Conservation (phyloP, 2,113 vertebrate genomes). For the Hystrix brachyura region DNA sequence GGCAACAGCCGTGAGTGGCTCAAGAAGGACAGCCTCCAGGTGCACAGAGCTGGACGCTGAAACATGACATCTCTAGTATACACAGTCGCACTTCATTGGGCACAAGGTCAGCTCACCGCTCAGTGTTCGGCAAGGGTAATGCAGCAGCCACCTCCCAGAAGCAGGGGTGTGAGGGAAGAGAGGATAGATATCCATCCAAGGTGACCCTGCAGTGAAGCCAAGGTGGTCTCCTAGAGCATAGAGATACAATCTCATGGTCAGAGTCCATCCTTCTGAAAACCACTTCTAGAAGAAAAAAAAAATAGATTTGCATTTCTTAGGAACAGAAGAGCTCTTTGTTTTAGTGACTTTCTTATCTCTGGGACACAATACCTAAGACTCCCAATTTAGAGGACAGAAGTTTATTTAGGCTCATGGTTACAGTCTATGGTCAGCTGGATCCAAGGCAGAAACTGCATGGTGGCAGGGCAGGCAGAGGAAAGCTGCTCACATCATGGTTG, state of each 20-base stretch:
- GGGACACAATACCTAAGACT: background rate
- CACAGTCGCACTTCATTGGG: background rate
- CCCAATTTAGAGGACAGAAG: background rate
- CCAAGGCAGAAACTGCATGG: background rate
- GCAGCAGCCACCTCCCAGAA: background rate
- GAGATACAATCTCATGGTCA: background rate
- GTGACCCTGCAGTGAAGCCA: background rate
- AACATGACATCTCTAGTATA: background rate
- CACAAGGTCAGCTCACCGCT: background rate
- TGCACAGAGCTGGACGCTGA: background rate
- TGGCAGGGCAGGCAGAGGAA: background rate
- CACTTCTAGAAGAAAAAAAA: background rate
- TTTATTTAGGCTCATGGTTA: background rate
- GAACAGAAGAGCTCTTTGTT: background rate
- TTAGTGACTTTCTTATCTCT: background rate
- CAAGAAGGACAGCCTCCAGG: background rate
- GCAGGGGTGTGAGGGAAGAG: fast-evolving
- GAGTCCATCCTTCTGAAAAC: background rate
- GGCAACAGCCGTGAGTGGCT: too few relatives aligned
- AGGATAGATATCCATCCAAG: background rate
- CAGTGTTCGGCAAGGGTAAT: background rate
- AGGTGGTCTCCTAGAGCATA: background rate
- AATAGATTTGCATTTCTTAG: background rate
- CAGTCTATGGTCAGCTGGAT: background rate
- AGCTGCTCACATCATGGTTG: background rate